Evolutionary conservation across 2,113 vertebrate species (phyloP).

Genomic region (Saimiri boliviensis): DNA sequence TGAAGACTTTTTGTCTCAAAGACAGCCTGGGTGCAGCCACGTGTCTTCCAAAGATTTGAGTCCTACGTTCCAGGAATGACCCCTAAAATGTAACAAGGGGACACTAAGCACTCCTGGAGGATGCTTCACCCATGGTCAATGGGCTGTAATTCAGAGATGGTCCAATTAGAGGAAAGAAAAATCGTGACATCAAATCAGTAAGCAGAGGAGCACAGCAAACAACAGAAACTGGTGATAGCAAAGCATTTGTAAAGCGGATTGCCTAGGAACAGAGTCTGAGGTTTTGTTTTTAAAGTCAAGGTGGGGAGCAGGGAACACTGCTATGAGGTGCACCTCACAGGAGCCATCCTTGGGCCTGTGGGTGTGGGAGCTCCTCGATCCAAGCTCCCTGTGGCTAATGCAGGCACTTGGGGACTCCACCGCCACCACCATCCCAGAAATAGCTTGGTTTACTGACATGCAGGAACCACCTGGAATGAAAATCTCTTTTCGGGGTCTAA

Average conservation of each 20-base stretch:
- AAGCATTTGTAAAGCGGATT: background rate
- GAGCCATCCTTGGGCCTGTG: accelerated
- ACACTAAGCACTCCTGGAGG: background rate
- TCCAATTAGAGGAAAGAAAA: conserved; percentile 3
- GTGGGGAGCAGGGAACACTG: too few species aligned
- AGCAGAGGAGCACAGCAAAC: conserved; percentile 30
- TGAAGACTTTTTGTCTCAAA: too few species aligned
- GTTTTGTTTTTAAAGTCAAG: background rate
- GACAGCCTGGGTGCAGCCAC: accelerated
- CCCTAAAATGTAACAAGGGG: too few species aligned
- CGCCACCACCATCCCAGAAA: background rate
- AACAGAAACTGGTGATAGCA: background rate
- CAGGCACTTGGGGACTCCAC: accelerated
- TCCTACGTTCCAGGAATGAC: background rate
- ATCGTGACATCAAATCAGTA: background rate
- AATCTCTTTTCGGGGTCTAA: background rate
- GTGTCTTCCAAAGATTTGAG: too few species aligned
- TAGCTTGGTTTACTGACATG: background rate
- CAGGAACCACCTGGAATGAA: background rate
- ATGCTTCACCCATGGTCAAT: background rate
- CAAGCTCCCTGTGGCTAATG: accelerated
- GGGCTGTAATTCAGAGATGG: background rate
- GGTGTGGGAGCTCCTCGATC: background rate
- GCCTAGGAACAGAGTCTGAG: background rate
- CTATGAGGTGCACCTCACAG: accelerated